Percentiles rank a stretch among this genome's conserved stretches.
These are phyloP conservation scores for Ganaspis brasiliensis DNA, from an alignment of 2,888 invertebrate genomes.

Conservation along the genomic window DNA sequence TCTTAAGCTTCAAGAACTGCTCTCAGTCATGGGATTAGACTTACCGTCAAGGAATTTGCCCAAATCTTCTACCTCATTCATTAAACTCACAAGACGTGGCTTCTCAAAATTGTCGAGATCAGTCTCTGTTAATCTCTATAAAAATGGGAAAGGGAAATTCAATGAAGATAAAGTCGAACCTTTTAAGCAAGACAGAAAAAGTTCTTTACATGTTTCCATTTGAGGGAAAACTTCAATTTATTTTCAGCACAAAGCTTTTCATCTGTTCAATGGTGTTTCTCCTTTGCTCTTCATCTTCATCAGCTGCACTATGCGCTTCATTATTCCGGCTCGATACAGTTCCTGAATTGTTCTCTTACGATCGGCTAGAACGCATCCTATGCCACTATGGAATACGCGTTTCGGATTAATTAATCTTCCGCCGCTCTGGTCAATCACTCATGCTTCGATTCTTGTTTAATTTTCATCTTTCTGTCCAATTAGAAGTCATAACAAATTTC, in stretches of 20 bases:
- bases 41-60: conserved; percentile 66
- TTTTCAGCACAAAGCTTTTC: conserved; percentile 42
- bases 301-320: conserved; percentile 57
- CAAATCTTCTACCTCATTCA: conserved; percentile 46
- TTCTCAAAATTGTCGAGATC: conserved; percentile 10
- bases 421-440: neutral
- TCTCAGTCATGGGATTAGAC: conserved; percentile 70
- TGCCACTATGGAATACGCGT: conserved; percentile 55
- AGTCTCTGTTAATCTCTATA: conserved; percentile 13
- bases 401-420: conserved; percentile 57
- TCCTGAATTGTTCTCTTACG: conserved; percentile 52
- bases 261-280: conserved; percentile 48
- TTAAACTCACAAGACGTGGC: conserved; percentile 16
- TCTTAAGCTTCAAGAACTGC: conserved; percentile 56
- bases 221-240: conserved; percentile 40
- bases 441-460: neutral
- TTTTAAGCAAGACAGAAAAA: too few species aligned
- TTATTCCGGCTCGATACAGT: conserved; percentile 55
- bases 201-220: neutral
- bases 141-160: conserved; percentile 17
- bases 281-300: conserved; percentile 58
- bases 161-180: neutral
- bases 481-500: neutral
- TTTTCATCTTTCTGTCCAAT: conserved; percentile 7
- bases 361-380: conserved; percentile 57